Evolutionary conservation across 2,113 vertebrate species (phyloP), one percentile per base, ranked within the genome.

Genomic region (Psettodes erumei): DNA sequence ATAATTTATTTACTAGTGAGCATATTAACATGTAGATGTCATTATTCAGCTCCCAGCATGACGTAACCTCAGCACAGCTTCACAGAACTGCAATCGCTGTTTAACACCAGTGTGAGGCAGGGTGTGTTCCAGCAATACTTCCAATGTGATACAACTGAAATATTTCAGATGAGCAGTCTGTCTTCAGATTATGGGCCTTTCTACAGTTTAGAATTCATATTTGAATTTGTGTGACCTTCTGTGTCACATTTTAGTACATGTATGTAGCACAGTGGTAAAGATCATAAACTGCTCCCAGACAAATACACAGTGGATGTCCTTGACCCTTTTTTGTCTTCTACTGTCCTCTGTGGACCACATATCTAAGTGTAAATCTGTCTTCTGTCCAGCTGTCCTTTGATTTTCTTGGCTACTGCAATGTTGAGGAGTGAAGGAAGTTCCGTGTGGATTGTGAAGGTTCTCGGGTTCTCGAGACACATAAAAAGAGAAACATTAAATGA

Each of bases 301-400:
- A 88, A 72, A 85, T 48, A 68, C 64, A 74, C 42, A 84, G 58
- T 51, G 47, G 35, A 67, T 25, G 70, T 69, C 77, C 81, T 88
- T 90, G 83, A 82, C 66, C 62, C 62, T 54, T 51, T 33, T 42
- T 71, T 64, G 33, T 56, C 63, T 59, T 71, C 43, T 6, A 62
- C 28, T 37, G 15, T 23, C 58, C 21, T 30, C 50, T 68, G 55
- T 23, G 12, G 75, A 89, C 76, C 28, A 67, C 50, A 43, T 61
- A 28, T 50, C n/a, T n/a, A n/a, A n/a, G n/a, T n/a, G n/a, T n/a
- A n/a, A n/a, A n/a, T n/a, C n/a, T n/a, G n/a, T n/a, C n/a, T n/a
- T n/a, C n/a, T n/a, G n/a, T n/a, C n/a, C n/a, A n/a, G n/a, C n/a
- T n/a, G n/a, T n/a, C n/a, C n/a, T n/a, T n/a, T n/a, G n/a, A n/a